These are phyloP conservation scores for Lacanobia wlatinum DNA, from an alignment of 2,888 invertebrate genomes.

Conservation along the genomic window DNA sequence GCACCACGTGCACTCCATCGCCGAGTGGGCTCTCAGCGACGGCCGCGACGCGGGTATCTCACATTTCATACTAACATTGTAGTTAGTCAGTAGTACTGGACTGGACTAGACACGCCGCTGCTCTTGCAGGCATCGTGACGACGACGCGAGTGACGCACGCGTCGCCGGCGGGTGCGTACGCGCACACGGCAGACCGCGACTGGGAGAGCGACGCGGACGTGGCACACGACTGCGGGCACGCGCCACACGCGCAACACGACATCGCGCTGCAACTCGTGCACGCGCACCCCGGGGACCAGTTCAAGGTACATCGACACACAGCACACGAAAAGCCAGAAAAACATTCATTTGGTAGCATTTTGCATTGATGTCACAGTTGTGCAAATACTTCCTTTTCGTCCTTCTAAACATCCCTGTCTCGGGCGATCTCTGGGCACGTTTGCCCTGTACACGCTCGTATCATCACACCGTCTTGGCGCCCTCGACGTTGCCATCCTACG, in stretches of 20 bases:
- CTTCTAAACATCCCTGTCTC: too few relatives aligned
- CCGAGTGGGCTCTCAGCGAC: constrained; percentile 91
- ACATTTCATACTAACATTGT: background rate
- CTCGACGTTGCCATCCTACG: background rate
- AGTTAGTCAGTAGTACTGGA: background rate
- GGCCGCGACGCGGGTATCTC: constrained; percentile 80
- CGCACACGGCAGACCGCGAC: constrained; percentile 92
- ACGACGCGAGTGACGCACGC: constrained; percentile 95
- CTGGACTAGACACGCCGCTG: background rate
- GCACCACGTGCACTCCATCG: constrained; percentile 92
- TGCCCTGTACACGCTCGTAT: background rate
- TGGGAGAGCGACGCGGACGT: constrained; percentile 94
- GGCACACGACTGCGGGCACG: constrained; percentile 58
- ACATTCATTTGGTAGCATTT: background rate
- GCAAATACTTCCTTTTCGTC: too few relatives aligned
- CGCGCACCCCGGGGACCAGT: constrained; percentile 91
- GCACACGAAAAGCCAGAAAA: background rate
- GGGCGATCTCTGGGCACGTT: too few relatives aligned
- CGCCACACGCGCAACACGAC: constrained; percentile 88
- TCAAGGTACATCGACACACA: constrained; percentile 88
- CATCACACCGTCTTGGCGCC: background rate
- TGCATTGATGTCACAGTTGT: background rate
- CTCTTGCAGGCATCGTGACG: constrained; percentile 92
- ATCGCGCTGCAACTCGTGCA: constrained; percentile 93
- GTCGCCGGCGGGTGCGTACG: constrained; percentile 93